Evolutionary conservation across 2,888 invertebrate genomes (phyloP).

Genomic region (Theretra japonica): DNA sequence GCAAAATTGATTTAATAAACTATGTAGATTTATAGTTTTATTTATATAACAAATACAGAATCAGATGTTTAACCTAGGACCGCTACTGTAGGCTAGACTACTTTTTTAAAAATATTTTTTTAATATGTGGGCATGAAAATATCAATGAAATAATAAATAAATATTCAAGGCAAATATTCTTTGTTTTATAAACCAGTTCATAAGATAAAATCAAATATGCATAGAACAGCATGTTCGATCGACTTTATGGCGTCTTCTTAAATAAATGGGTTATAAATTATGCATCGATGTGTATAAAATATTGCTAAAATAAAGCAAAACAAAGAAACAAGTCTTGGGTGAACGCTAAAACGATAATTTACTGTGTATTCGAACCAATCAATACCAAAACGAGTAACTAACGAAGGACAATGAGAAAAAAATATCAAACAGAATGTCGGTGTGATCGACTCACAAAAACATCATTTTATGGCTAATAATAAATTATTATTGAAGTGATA

Average conservation of each 20-base stretch:
- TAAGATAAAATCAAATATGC: not conserved
- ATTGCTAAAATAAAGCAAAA: not conserved
- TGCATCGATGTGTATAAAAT: not conserved
- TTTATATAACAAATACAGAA: too few species aligned
- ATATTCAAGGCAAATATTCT: not conserved
- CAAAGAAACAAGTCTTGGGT: not conserved
- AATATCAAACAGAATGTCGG: not conserved
- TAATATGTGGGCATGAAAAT: too few species aligned
- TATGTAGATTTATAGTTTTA: too few species aligned
- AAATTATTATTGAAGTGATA: too few species aligned
- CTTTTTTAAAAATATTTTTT: too few species aligned
- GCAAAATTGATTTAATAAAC: too few species aligned
- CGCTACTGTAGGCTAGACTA: too few species aligned
- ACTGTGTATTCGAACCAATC: not conserved
- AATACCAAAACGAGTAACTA: constrained; percentile 4
- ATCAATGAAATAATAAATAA: too few species aligned
- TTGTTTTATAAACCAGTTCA: not conserved
- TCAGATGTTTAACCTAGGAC: too few species aligned
- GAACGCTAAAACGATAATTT: constrained; percentile 6
- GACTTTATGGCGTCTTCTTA: not conserved
- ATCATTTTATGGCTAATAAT: constrained; percentile 10
- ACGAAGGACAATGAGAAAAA: not conserved
- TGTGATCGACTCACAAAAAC: not conserved
- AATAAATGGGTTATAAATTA: constrained; percentile 10
- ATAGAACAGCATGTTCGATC: not conserved